phyloP scores from a whole-genome alignment of 2,797 vertebrate genomes.

The Chiroxiphia lanceolata region DNA sequence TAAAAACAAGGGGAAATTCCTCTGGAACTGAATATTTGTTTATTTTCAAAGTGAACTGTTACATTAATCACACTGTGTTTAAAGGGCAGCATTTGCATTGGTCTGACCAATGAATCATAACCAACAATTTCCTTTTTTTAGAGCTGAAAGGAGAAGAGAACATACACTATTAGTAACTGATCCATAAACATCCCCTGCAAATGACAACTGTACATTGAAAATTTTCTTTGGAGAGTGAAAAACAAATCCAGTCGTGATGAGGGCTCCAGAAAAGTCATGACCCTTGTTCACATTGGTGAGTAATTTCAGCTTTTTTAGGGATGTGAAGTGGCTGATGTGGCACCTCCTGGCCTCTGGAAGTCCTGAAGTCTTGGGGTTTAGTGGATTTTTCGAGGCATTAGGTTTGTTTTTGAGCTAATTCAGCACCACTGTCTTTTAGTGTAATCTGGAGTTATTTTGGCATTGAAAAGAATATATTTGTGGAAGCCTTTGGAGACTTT shows the following conservation, averaged over 20 bases:
- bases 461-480: neutral
- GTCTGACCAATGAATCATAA: slow-evolving; percentile 30
- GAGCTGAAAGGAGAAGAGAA: neutral
- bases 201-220: neutral
- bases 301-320: neutral
- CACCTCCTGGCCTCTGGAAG: neutral
- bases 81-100: slow-evolving; percentile 62
- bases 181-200: neutral
- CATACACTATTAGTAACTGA: neutral
- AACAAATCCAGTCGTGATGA: neutral
- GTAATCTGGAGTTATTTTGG: neutral
- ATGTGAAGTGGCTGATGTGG: neutral
- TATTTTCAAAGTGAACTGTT: slow-evolving; percentile 11
- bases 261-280: neutral
- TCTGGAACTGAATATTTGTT: neutral
- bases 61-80: slow-evolving; percentile 30
- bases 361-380: neutral
- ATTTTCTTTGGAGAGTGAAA: neutral
- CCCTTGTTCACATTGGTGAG: neutral
- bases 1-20: neutral
- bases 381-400: neutral
- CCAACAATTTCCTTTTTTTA: slow-evolving; percentile 23
- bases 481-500: neutral
- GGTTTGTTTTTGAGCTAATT: neutral
- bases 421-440: neutral